phyloP scores from a whole-genome alignment of 1,140 invertebrate genomes.

The Contarinia nasturtii region DNA sequence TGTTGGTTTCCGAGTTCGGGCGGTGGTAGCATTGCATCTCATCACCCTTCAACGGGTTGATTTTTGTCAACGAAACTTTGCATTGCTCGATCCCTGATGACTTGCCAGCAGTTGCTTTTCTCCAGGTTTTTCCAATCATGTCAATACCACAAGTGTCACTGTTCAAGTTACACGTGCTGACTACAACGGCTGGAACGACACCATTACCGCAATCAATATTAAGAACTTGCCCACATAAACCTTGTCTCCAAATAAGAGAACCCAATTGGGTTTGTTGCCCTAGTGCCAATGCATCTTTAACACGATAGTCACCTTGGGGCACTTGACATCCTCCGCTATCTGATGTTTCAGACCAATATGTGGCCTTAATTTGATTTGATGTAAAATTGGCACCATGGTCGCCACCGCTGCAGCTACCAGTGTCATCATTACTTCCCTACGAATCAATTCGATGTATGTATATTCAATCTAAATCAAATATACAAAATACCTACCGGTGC shows the following conservation, averaged over 20 bases:
- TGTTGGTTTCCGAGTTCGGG: not conserved
- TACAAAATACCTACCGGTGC: too few relatives aligned
- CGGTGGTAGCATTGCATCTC: not conserved
- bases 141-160: not conserved
- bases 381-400: too few relatives aligned
- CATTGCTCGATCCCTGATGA: not conserved
- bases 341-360: not conserved
- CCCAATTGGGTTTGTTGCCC: not conserved
- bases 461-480: too few relatives aligned
- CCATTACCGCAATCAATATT: not conserved
- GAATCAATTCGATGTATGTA: too few relatives aligned
- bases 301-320: not conserved
- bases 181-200: not conserved
- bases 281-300: not conserved
- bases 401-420: too few relatives aligned
- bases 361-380: too few relatives aligned
- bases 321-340: not conserved
- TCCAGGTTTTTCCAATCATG: not conserved
- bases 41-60: not conserved
- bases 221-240: not conserved
- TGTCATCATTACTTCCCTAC: too few relatives aligned
- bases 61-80: not conserved
- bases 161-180: not conserved
- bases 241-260: not conserved
- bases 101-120: not conserved